phyloP scores from a whole-genome alignment of 2,113 vertebrate species.

The Lichenostomus cassidix region DNA sequence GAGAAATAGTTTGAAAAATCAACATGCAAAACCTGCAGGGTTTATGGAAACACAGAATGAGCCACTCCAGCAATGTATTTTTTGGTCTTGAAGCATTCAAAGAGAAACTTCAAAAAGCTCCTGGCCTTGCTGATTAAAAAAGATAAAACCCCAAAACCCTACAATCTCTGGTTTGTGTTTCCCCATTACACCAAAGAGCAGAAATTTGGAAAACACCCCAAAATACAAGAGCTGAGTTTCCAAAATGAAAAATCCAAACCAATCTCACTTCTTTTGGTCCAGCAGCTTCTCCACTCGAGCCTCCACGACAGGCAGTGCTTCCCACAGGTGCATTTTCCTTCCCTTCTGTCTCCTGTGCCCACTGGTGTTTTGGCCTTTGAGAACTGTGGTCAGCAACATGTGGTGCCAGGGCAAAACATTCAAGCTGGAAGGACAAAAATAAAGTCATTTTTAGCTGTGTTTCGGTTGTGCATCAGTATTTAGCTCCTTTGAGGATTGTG shows the following conservation, averaged over 20 bases:
- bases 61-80: neutral
- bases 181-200: neutral
- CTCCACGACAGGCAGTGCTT: constrained; percentile 72
- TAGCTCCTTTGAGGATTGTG: neutral
- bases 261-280: constrained; percentile 64
- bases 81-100: neutral
- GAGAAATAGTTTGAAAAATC: neutral
- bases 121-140: neutral
- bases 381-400: constrained; percentile 75
- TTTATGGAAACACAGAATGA: neutral
- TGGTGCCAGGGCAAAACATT: constrained; percentile 80
- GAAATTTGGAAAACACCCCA: neutral
- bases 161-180: neutral
- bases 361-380: constrained; percentile 81
- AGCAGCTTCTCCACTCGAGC: constrained; percentile 71
- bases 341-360: constrained; percentile 74
- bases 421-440: constrained; percentile 53
- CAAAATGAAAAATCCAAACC: neutral
- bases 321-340: constrained; percentile 72
- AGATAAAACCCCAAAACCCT: neutral
- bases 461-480: neutral
- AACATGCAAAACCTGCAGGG: neutral
- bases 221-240: neutral
- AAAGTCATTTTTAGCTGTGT: rapidly evolving
- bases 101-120: neutral